These are phyloP conservation scores for Nyctibius grandis DNA, from an alignment of 2,797 vertebrate species.

Conservation along the genomic window DNA sequence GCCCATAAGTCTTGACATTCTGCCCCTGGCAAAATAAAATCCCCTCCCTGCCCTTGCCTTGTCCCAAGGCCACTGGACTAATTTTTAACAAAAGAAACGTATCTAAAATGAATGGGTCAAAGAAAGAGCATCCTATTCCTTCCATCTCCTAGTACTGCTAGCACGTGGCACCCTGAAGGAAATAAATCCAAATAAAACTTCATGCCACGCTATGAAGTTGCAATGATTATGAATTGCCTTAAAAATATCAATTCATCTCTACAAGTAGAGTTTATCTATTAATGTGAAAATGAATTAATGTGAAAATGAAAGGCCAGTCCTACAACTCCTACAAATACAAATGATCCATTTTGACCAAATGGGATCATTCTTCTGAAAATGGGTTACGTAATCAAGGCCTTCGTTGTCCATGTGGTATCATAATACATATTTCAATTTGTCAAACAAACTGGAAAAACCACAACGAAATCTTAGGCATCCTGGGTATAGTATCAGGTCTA, in stretches of 20 bases:
- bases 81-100: background rate
- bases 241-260: background rate
- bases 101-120: background rate
- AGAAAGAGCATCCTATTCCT: slow-evolving; percentile 9
- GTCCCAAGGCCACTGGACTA: background rate
- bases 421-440: background rate
- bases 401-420: background rate
- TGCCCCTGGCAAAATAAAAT: slow-evolving; percentile 32
- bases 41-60: slow-evolving; percentile 16
- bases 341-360: background rate
- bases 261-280: background rate
- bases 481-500: background rate
- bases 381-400: background rate
- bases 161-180: background rate
- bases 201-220: background rate
- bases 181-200: background rate
- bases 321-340: background rate
- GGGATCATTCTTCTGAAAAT: background rate
- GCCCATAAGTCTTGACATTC: slow-evolving; percentile 3
- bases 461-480: background rate
- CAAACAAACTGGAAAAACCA: background rate
- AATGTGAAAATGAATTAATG: background rate
- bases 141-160: background rate
- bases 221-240: background rate
- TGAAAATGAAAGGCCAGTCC: background rate